Evolutionary conservation across 2,888 invertebrate species (phyloP), one percentile per base, ranked within the genome.

Genomic region (Axea sp.): DNA sequence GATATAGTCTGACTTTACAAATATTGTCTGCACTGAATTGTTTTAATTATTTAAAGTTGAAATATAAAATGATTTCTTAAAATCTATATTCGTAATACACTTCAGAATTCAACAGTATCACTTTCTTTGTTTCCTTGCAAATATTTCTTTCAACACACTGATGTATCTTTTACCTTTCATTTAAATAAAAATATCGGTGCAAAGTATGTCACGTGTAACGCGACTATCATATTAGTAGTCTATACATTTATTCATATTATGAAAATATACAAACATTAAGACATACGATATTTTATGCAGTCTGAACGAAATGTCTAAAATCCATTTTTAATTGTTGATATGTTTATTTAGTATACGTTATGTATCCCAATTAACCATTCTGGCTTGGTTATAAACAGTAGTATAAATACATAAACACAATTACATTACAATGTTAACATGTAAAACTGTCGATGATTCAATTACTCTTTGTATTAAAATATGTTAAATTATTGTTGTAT

Each of bases 1-100:
- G 43, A 68, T 68, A 68, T 59, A 12, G 15, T 45, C 47, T 28
- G 47, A 39, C 60, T 55, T 55, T 60, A 47, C 62, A 53, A 71
- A 71, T 62, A 71, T 71, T 62, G 43, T 62, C 47, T 28, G 24
- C 59, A 30, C 31, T 37, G 45, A 59, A 59, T 68, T 57, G 68
- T 59, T 68, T 59, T 41, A 59, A 68, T 55, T 65, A 55, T 55
- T 65, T 65, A 26, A 43, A 55, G 26, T 65, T 65, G 55, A 45
- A 45, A 53, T 51, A 37, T 14, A 28, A 43, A 33, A 41, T 39
- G 15, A 37, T 53, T 37, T 24, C 35, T 30, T 19, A n/a, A n/a
- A n/a, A n/a, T n/a, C n/a, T n/a, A n/a, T n/a, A n/a, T n/a, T n/a
- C n/a, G n/a, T n/a, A n/a, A n/a, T n/a, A n/a, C n/a, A n/a, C n/a